Evolutionary conservation across 2,888 invertebrate genomes (phyloP).

Genomic region (Augiades crinisus): DNA sequence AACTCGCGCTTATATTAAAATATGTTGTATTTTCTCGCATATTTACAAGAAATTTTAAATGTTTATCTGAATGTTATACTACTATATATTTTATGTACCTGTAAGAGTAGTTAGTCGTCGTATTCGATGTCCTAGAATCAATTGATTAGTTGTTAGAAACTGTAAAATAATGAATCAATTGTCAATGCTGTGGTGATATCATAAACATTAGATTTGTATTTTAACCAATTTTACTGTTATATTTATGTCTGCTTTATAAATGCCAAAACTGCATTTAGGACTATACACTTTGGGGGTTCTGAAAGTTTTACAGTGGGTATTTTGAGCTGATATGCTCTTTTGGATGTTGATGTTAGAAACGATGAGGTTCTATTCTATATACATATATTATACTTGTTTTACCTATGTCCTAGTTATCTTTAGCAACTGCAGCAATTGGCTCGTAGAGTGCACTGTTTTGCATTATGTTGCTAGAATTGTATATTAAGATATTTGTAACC

Average conservation of each 20-base stretch:
- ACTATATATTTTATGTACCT: not conserved
- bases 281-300: not conserved
- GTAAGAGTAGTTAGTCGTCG: slow-evolving; percentile 8
- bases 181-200: slow-evolving; percentile 66
- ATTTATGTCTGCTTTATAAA: slow-evolving; percentile 6
- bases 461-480: too few relatives aligned
- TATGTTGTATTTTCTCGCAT: not conserved
- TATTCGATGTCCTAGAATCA: slow-evolving; percentile 14
- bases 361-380: not conserved
- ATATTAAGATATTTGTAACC: not conserved
- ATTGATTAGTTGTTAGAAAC: slow-evolving; percentile 3
- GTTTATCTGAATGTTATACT: slow-evolving; percentile 18
- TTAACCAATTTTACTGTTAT: slow-evolving; percentile 9
- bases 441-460: not conserved
- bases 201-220: slow-evolving; percentile 52
- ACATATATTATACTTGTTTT: not conserved
- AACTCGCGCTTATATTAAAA: slow-evolving; percentile 9
- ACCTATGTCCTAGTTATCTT: not conserved
- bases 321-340: not conserved
- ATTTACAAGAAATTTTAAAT: slow-evolving; percentile 12
- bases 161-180: slow-evolving; percentile 31
- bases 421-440: slow-evolving; percentile 4
- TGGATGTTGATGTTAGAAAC: not conserved
- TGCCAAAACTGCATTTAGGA: slow-evolving; percentile 3
- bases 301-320: slow-evolving; percentile 1